phyloP scores from a whole-genome alignment of 2,113 vertebrate genomes.

The Catagonus wagneri region DNA sequence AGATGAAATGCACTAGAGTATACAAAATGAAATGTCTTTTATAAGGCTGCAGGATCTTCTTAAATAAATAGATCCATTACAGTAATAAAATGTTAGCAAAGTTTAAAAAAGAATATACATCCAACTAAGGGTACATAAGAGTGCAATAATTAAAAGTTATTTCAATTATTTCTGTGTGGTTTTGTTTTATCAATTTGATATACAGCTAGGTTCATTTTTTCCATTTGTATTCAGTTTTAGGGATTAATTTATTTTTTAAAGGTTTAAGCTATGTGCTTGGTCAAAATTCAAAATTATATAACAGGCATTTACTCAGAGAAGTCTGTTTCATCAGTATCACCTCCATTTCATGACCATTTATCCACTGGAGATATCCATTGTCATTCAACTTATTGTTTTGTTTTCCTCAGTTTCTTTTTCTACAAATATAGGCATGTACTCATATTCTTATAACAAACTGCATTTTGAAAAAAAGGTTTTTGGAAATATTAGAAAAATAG shows the following conservation, averaged over 20 bases:
- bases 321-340: not conserved
- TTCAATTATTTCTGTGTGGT: not conserved
- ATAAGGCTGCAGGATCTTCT: not conserved
- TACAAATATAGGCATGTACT: not conserved
- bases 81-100: slow-evolving; percentile 10
- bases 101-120: not conserved
- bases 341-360: not conserved
- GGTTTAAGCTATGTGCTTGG: not conserved
- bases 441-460: not conserved
- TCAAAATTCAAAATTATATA: slow-evolving; percentile 31
- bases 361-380: not conserved
- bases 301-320: not conserved
- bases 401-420: not conserved
- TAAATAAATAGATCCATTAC: slow-evolving; percentile 6
- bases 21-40: slow-evolving; percentile 36
- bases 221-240: not conserved
- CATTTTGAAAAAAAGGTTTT: not conserved
- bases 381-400: not conserved
- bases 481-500: slow-evolving; percentile 1
- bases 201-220: not conserved
- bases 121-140: not conserved
- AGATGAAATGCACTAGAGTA: not conserved
- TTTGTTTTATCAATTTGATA: not conserved
- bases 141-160: not conserved
- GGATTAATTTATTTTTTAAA: not conserved